phyloP scores from a whole-genome alignment of 2,113 vertebrate genomes.

The Gnathonemus longibarbis region DNA sequence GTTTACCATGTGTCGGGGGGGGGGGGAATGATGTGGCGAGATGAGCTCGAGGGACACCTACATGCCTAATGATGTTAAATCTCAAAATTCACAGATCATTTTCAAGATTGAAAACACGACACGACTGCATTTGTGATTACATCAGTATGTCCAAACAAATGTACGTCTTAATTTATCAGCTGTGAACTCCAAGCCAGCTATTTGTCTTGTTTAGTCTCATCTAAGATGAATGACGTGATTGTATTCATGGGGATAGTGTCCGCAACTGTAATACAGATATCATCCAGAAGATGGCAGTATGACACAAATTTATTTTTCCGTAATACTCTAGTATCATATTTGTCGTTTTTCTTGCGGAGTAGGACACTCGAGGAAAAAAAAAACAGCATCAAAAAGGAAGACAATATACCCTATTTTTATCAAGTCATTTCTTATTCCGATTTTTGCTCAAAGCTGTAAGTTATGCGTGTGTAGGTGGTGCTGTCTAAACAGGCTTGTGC shows the following conservation, averaged over 20 bases:
- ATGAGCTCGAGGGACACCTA: background rate
- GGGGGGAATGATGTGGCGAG: background rate
- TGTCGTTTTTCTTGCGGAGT: background rate
- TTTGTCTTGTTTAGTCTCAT: background rate
- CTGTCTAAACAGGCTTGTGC: background rate
- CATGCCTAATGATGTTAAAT: too few species aligned
- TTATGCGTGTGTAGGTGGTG: background rate
- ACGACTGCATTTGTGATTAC: background rate
- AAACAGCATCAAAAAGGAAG: background rate
- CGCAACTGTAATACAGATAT: background rate
- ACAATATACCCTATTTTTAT: background rate
- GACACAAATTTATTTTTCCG: background rate
- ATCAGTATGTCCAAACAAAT: background rate
- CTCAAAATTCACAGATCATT: background rate
- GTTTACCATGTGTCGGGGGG: background rate
- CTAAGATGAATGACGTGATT: background rate
- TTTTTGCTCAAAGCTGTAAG: background rate
- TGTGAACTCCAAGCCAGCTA: background rate
- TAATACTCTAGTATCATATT: background rate
- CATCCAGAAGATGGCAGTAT: slow-evolving; percentile 16
- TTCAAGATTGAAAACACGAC: background rate
- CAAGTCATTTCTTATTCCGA: background rate
- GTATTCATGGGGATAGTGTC: background rate
- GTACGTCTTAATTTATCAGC: background rate
- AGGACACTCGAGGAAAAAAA: background rate